A percentile compares a stretch with the other conserved stretches of the same genome.
Conservation (phyloP, 2,113 vertebrate species). For the Psephotus haematonotus region DNA sequence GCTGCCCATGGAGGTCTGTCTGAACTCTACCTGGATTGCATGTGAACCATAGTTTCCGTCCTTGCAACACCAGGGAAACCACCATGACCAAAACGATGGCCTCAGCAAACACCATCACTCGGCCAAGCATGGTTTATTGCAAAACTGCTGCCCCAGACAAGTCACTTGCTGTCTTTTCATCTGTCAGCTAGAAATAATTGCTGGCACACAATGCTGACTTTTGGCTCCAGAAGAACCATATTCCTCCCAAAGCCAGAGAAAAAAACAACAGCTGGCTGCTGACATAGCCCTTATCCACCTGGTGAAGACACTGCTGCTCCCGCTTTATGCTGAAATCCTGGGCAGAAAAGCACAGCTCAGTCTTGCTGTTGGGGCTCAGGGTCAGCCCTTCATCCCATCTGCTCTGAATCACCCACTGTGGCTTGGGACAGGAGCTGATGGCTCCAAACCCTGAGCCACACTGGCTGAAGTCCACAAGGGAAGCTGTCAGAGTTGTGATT, state of each 20-base stretch:
- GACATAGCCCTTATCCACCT: background rate
- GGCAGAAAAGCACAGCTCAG: background rate
- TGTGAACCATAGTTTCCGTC: background rate
- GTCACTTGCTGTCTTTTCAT: background rate
- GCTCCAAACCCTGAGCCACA: background rate
- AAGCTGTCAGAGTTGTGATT: background rate
- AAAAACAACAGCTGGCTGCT: background rate
- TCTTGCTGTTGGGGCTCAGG: background rate
- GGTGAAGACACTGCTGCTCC: background rate
- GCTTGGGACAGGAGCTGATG: background rate
- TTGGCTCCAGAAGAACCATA: background rate
- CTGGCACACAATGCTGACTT: accelerated
- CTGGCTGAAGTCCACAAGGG: background rate
- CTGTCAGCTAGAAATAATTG: background rate
- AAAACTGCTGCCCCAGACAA: background rate
- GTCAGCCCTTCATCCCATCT: background rate
- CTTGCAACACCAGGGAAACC: background rate
- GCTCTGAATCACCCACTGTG: background rate
- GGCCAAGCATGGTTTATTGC: accelerated
- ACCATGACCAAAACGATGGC: background rate
- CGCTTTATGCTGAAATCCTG: background rate
- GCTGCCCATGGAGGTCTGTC: background rate
- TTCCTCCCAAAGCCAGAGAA: background rate
- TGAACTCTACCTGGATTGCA: accelerated
- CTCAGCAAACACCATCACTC: background rate